Evolutionary conservation across 2,797 vertebrate species (phyloP).

Genomic region (Lycodopsis pacificus): DNA sequence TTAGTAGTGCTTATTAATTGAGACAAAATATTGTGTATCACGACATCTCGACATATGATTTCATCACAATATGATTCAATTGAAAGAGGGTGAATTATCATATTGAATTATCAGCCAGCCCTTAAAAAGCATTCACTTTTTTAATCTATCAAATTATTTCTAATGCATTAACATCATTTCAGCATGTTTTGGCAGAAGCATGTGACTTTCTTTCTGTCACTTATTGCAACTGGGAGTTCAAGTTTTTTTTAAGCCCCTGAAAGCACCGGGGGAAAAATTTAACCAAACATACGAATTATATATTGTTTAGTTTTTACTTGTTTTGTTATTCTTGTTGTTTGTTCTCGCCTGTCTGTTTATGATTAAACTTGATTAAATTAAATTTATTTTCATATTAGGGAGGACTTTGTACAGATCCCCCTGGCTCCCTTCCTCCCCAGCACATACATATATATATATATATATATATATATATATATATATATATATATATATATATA

Average conservation of each 20-base stretch:
- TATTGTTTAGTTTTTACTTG: background rate
- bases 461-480: too few relatives aligned
- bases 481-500: too few relatives aligned
- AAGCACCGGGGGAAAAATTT: background rate
- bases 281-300: constrained; percentile 4
- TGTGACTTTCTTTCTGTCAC: constrained; percentile 2
- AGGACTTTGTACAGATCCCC: constrained; percentile 1
- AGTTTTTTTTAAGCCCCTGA: background rate
- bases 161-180: background rate
- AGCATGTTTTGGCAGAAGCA: background rate
- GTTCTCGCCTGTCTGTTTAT: constrained; percentile 20
- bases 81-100: background rate
- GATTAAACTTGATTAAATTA: constrained; percentile 1
- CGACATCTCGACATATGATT: too few relatives aligned
- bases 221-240: background rate
- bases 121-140: background rate
- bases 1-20: too few relatives aligned
- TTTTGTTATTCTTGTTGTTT: constrained; percentile 14
- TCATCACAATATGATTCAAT: too few relatives aligned
- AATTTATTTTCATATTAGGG: background rate
- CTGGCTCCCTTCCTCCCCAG: background rate
- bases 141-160: background rate
- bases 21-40: too few relatives aligned
- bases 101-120: background rate
- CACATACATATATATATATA: constrained; percentile 6